These are phyloP conservation scores for Bubo bubo DNA, from an alignment of 2,113 vertebrate genomes.

Conservation along the genomic window DNA sequence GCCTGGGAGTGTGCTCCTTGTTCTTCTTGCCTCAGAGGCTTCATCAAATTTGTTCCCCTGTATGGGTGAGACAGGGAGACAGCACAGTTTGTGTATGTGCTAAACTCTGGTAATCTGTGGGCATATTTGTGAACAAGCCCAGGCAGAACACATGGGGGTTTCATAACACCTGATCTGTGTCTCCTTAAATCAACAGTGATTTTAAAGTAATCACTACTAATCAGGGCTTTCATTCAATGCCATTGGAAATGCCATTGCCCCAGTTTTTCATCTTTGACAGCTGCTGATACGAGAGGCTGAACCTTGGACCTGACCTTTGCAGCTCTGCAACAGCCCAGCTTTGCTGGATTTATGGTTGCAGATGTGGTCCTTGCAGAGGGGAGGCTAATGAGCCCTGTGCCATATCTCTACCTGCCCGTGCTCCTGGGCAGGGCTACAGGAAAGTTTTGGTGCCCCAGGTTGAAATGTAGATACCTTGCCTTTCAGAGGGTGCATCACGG, in stretches of 20 bases:
- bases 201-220: constrained; percentile 18
- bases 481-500: neutral
- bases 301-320: constrained; percentile 31
- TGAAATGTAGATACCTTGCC: neutral
- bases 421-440: neutral
- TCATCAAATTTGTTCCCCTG: neutral
- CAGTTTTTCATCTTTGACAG: neutral
- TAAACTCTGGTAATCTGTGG: neutral
- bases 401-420: fast-evolving
- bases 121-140: neutral
- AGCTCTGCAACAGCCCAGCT: neutral
- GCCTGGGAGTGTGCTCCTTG: neutral
- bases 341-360: neutral
- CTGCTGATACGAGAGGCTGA: neutral
- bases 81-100: neutral
- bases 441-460: neutral
- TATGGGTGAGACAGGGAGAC: neutral
- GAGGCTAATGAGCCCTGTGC: neutral
- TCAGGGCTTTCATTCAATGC: constrained; percentile 20
- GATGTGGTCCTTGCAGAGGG: neutral
- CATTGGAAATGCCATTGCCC: constrained; percentile 6
- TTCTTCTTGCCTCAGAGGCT: neutral
- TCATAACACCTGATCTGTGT: constrained; percentile 22
- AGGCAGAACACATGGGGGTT: neutral
- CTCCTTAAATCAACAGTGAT: constrained; percentile 27